Evolutionary conservation across 2,888 invertebrate genomes (phyloP).

Genomic region (Plagodis dolabraria): DNA sequence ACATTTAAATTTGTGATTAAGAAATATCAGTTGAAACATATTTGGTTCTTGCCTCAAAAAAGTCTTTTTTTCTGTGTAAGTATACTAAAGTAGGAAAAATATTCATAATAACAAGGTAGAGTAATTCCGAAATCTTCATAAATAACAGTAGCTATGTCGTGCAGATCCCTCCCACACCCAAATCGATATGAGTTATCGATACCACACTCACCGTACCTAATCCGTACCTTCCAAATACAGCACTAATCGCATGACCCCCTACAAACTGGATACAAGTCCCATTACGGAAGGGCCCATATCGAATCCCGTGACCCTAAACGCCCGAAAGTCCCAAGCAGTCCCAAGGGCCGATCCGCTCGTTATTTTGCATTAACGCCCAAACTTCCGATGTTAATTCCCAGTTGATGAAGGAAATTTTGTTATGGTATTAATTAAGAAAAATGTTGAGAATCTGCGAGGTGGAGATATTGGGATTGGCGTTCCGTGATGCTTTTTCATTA

Average conservation of each 20-base stretch:
- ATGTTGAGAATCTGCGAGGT: slow-evolving; percentile 37
- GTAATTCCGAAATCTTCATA: slow-evolving; percentile 7
- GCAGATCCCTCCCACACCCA: slow-evolving; percentile 17
- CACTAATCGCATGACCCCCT: slow-evolving; percentile 60
- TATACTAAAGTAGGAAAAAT: too few relatives aligned
- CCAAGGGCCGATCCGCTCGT: slow-evolving; percentile 71
- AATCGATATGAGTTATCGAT: slow-evolving; percentile 23
- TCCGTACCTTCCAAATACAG: slow-evolving; percentile 29
- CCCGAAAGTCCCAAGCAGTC: slow-evolving; percentile 40
- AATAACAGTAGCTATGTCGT: neutral
- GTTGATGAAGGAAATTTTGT: slow-evolving; percentile 69
- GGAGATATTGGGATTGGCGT: slow-evolving; percentile 24
- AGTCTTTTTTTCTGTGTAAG: too few relatives aligned
- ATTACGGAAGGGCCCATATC: slow-evolving; percentile 60
- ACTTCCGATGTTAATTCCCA: slow-evolving; percentile 67
- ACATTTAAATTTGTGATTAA: too few relatives aligned
- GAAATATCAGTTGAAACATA: too few relatives aligned
- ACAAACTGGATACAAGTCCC: slow-evolving; percentile 67
- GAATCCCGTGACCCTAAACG: slow-evolving; percentile 54
- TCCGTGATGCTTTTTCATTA: slow-evolving; percentile 5
- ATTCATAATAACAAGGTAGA: neutral
- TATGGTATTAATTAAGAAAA: slow-evolving; percentile 63
- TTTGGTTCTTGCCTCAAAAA: too few relatives aligned
- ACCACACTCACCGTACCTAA: slow-evolving; percentile 20
- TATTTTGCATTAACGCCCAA: slow-evolving; percentile 76